Percentiles rank a stretch among this genome's conserved stretches.
These are phyloP conservation scores for western clawed frog (Xenopus tropicalis) DNA, from an alignment of 2,113 vertebrate species.

Conservation along the genomic window DNA sequence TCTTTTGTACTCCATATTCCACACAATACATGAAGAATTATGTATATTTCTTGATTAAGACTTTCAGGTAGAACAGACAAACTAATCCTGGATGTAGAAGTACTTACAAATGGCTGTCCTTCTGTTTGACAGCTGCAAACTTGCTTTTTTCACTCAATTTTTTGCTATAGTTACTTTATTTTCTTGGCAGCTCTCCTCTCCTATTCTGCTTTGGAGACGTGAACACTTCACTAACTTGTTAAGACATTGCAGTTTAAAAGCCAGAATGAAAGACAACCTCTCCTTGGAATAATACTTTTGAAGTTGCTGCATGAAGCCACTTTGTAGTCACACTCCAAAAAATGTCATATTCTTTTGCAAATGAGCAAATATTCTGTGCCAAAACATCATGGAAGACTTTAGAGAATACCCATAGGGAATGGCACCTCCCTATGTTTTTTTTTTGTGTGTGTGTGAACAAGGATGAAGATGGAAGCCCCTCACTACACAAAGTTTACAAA, in stretches of 20 bases:
- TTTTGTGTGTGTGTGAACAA: too few species aligned
- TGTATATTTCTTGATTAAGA: too few species aligned
- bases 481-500: neutral
- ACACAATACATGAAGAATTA: too few species aligned
- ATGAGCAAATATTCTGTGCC: conserved; percentile 38
- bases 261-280: conserved; percentile 25
- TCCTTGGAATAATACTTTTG: conserved; percentile 30
- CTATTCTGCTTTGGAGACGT: conserved; percentile 10
- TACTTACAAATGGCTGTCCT: too few species aligned
- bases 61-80: too few species aligned
- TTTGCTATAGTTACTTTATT: conserved; percentile 29
- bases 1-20: too few species aligned
- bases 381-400: conserved; percentile 20
- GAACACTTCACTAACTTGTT: conserved; percentile 34
- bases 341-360: conserved; percentile 37
- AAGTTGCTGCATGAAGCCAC: conserved; percentile 38
- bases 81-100: too few species aligned
- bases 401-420: conserved; percentile 15
- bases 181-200: conserved; percentile 24
- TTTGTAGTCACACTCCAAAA: conserved; percentile 11
- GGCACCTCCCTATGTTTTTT: conserved; percentile 27
- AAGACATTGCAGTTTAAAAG: conserved; percentile 19
- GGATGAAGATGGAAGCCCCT: neutral
- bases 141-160: conserved; percentile 18
- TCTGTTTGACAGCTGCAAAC: too few species aligned